Evolutionary conservation across 1,140 invertebrate species (phyloP).

Genomic region (Pinna nobilis): DNA sequence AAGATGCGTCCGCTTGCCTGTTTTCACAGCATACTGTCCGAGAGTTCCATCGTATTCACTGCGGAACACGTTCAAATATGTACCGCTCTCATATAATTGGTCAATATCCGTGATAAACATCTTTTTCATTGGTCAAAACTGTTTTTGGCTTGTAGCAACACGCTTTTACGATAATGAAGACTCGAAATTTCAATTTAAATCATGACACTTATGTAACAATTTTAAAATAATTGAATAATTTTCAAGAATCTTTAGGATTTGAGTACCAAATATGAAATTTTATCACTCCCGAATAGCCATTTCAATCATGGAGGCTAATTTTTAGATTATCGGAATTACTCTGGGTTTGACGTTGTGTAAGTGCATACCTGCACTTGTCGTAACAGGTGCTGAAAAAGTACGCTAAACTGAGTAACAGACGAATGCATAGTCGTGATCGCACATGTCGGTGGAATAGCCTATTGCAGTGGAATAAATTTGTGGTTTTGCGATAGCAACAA

Average conservation of each 20-base stretch:
- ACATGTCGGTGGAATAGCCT: no score
- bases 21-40: conserved; percentile 38
- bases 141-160: conserved; percentile 28
- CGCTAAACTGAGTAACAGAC: no score
- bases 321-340: no score
- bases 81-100: conserved; percentile 57
- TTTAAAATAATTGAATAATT: not conserved
- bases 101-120: conserved; percentile 42
- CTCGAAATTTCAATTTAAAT: not conserved
- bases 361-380: no score
- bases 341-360: no score
- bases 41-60: conserved; percentile 38
- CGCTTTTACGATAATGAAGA: not conserved
- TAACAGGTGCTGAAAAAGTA: no score
- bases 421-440: no score
- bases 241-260: not conserved
- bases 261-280: not conserved
- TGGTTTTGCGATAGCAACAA: no score
- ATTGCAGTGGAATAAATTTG: no score
- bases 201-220: not conserved
- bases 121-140: conserved; percentile 52
- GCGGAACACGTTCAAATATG: conserved; percentile 54
- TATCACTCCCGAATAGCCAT: no score
- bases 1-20: conserved; percentile 35
- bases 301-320: no score